phyloP scores from a whole-genome alignment of 2,888 invertebrate genomes.

The Oxytorus armatus region DNA sequence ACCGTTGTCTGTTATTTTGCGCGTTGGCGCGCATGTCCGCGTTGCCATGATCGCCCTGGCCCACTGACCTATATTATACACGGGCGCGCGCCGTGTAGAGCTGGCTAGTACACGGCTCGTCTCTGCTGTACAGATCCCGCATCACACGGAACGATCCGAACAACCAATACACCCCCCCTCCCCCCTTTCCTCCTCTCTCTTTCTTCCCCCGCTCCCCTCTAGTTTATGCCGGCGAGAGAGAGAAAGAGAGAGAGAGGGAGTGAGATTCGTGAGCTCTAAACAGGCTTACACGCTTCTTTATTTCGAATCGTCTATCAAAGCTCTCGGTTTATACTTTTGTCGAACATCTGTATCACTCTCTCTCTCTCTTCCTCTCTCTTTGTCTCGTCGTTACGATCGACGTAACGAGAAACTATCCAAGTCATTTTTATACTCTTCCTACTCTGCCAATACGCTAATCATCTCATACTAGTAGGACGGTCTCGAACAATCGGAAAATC shows the following conservation, averaged over 20 bases:
- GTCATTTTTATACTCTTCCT: conserved; percentile 1
- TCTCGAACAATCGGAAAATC: conserved; percentile 24
- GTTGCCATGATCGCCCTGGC: conserved; percentile 84
- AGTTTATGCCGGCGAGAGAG: background rate
- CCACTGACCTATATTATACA: conserved; percentile 84
- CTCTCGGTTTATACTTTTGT: conserved; percentile 12
- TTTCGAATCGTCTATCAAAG: conserved; percentile 34
- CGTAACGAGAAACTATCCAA: conserved; percentile 13
- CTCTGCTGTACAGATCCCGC: conserved; percentile 80
- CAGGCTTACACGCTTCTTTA: conserved; percentile 48
- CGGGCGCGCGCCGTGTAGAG: conserved; percentile 74
- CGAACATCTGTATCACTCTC: conserved; percentile 10
- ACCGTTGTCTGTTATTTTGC: conserved; percentile 55
- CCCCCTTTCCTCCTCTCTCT: too few relatives aligned
- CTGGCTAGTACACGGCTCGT: conserved; percentile 69
- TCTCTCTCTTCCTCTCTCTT: conserved; percentile 20
- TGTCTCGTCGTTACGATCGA: too few relatives aligned
- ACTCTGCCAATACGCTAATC: conserved; percentile 2
- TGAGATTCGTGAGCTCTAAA: conserved; percentile 40
- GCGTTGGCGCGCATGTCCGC: conserved; percentile 81
- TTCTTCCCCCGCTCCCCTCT: conserved; percentile 4
- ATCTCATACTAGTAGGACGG: too few relatives aligned
- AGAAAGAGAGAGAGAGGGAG: conserved; percentile 23
- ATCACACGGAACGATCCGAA: conserved; percentile 72
- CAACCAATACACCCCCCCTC: conserved; percentile 65